Evolutionary conservation across 2,797 vertebrate species (phyloP), one percentile per base, ranked within the genome.

Genomic region (Menidia menidia): DNA sequence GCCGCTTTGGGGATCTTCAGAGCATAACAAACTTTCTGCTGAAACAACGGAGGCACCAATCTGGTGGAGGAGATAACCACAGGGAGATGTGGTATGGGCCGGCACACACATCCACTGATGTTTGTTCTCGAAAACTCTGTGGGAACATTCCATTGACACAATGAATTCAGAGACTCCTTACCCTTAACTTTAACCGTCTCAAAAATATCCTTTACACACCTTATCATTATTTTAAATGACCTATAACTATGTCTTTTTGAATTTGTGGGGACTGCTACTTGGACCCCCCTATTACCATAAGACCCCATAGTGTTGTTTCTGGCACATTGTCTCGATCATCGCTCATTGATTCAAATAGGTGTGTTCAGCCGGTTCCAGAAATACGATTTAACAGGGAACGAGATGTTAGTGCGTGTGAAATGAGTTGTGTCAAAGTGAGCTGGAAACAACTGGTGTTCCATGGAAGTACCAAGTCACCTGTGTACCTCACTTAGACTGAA

Each of bases 51-150:
- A 78, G 62, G 68, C 56, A 32, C 65, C 67, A 81, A 42, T 86
- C 75, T 87, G 85, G 71, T 79, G 81, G 35, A 41, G 35, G 3
- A 60, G 74, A 85, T 82, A 85, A 82, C 77, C 61, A 44, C 0
- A 3, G 42, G 62, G 57, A 60, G 0, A 50, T 25, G 39, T 13
- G 30, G 31, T 48, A 44, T 33, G 42, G 42, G 9, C 15, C 30
- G 3, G 18, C 58, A 39, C 68, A 60, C 9, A 39, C 15, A 50
- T 10, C 19, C 18, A 50, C 48, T 15, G 16, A 45, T 19, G n/a
- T 25, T 50, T 25, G 18, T 25, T 10, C 25, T 50, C 4, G 1
- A 19, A n/a, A n/a, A n/a, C 16, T 47, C 8, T 47, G 45, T 50
- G 48, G 18, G 48, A 3, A 25, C 18, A 50, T 12, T 25, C 18